Conservation (phyloP, 2,797 vertebrate species). For the Sparidentex hasta region DNA sequence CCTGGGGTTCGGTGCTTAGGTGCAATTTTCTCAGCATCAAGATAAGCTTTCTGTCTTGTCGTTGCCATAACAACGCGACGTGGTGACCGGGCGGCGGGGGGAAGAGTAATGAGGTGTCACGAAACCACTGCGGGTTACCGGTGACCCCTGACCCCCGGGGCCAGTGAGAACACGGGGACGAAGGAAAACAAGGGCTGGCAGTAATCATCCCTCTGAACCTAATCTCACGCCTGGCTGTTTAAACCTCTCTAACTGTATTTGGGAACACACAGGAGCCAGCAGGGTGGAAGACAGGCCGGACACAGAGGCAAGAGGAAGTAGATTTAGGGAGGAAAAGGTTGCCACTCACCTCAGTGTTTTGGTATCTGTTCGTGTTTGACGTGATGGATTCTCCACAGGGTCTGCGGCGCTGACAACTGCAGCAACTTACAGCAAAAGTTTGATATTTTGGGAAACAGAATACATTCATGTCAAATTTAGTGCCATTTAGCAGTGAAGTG, state of each 20-base stretch:
- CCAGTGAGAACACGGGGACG: constrained; percentile 58
- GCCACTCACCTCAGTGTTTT: constrained; percentile 16
- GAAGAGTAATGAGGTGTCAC: constrained; percentile 78
- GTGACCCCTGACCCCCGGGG: constrained; percentile 69
- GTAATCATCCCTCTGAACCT: constrained; percentile 63
- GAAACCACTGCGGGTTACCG: constrained; percentile 61
- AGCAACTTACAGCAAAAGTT: neutral
- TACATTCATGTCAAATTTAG: neutral
- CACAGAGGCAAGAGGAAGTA: neutral
- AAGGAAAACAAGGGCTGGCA: constrained; percentile 54
- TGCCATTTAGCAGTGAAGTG: no score
- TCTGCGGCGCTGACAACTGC: constrained; percentile 11
- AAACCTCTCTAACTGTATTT: constrained; percentile 53
- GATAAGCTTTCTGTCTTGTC: constrained; percentile 65
- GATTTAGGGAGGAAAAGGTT: constrained; percentile 8
- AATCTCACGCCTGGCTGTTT: constrained; percentile 67
- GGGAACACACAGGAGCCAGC: constrained; percentile 35
- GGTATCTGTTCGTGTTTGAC: constrained; percentile 5
- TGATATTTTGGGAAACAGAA: neutral
- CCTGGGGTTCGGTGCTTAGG: constrained; percentile 52
- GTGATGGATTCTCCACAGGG: constrained; percentile 13
- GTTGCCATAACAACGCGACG: constrained; percentile 74
- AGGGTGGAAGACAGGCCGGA: constrained; percentile 9
- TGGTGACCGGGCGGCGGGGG: constrained; percentile 41
- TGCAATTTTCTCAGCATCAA: constrained; percentile 70